A percentile compares a stretch with the other conserved stretches of the same genome.
phyloP scores from a whole-genome alignment of 2,113 vertebrate species.

The Galemys pyrenaicus region DNA sequence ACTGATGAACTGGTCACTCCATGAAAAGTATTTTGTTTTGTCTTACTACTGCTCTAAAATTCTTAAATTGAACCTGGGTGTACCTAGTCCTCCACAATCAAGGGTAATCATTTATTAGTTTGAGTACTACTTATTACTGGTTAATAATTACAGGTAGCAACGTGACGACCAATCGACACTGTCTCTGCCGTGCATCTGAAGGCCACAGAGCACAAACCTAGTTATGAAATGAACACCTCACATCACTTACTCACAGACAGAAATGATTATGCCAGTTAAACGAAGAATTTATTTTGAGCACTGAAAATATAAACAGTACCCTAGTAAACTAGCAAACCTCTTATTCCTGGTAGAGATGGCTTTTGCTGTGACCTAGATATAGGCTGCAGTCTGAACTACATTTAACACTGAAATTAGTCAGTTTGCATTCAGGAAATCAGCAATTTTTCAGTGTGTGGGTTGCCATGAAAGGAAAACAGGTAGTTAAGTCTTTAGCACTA shows the following conservation, averaged over 20 bases:
- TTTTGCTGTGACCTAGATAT: neutral
- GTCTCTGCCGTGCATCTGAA: neutral
- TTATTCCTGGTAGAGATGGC: neutral
- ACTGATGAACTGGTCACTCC: neutral
- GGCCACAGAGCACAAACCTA: neutral
- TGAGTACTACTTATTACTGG: neutral
- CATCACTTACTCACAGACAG: neutral
- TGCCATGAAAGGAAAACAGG: neutral
- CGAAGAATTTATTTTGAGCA: constrained; percentile 17
- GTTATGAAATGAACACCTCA: neutral
- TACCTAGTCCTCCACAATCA: neutral
- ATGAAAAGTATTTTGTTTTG: neutral
- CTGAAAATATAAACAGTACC: constrained; percentile 43
- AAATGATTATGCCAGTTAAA: neutral
- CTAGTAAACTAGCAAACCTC: neutral
- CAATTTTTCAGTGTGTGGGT: neutral
- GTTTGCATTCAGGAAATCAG: neutral
- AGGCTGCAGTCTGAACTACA: neutral
- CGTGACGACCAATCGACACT: neutral
- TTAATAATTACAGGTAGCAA: neutral
- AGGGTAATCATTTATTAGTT: neutral
- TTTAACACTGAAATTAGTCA: constrained; percentile 19
- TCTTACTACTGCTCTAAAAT: constrained; percentile 17
- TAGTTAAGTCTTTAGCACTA: neutral
- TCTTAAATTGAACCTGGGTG: neutral